Conservation (phyloP, 1,140 invertebrate species). For the Aphis craccivora region DNA sequence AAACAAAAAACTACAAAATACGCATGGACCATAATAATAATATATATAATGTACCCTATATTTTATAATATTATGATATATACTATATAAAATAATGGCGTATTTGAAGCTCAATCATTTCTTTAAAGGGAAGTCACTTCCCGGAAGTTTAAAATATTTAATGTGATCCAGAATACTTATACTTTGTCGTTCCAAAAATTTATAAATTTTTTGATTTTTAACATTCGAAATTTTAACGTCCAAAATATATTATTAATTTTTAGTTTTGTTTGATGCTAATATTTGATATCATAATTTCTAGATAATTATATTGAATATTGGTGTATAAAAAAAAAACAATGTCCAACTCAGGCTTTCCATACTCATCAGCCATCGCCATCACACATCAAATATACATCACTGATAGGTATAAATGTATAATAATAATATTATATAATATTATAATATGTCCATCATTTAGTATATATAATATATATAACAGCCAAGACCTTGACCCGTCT, state of each 20-base stretch:
- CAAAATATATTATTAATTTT: neutral
- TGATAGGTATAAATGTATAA: neutral
- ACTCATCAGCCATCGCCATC: neutral
- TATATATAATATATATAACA: neutral
- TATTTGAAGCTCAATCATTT: neutral
- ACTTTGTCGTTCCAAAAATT: neutral
- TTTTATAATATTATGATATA: too few species aligned
- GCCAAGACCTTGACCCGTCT: conserved; percentile 4
- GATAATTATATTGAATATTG: neutral
- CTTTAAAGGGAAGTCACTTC: too few species aligned
- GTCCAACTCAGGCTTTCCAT: neutral
- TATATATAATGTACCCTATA: too few species aligned
- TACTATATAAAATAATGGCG: neutral
- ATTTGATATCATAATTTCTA: too few species aligned
- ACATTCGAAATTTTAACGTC: too few species aligned
- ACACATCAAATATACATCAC: neutral
- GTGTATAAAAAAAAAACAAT: neutral
- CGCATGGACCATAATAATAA: too few species aligned
- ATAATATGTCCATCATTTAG: neutral
- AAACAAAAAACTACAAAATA: neutral
- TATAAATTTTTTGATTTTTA: too few species aligned
- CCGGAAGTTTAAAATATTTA: neutral
- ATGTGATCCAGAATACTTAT: neutral
- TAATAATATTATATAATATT: neutral
- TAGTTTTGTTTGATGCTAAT: neutral